These are phyloP conservation scores for Uropsilus gracilis DNA, from an alignment of 2,113 vertebrate genomes.

Conservation along the genomic window DNA sequence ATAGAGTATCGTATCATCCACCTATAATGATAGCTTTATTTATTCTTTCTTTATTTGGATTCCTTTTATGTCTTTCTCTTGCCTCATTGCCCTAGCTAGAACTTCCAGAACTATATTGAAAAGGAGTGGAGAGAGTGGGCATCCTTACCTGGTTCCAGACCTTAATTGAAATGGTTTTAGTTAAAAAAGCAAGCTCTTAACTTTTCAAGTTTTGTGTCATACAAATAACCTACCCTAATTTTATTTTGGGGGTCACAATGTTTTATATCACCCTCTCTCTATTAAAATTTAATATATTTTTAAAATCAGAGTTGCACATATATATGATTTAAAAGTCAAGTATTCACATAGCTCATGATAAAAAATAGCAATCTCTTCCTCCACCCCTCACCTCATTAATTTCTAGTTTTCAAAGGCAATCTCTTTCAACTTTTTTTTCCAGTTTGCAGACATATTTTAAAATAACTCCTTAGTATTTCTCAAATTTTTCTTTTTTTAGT, in stretches of 20 bases:
- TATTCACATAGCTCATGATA: neutral
- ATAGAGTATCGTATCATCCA: too few species aligned
- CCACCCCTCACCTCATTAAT: neutral
- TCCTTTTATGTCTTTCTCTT: too few species aligned
- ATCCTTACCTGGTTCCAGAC: too few species aligned
- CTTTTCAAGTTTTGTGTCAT: slow-evolving; percentile 33
- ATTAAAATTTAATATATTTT: slow-evolving; percentile 48
- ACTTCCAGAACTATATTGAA: too few species aligned
- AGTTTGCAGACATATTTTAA: neutral
- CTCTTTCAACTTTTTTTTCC: neutral
- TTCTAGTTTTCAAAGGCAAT: neutral
- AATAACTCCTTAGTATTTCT: neutral
- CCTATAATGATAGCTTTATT: too few species aligned
- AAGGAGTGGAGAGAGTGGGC: too few species aligned
- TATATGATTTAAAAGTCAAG: slow-evolving; percentile 19
- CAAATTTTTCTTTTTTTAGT: neutral
- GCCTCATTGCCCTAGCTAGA: too few species aligned
- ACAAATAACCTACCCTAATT: neutral
- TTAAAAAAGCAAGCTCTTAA: too few species aligned
- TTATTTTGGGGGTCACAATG: slow-evolving; percentile 2
- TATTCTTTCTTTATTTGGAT: too few species aligned
- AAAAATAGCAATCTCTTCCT: neutral
- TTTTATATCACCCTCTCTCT: neutral
- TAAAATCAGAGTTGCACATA: neutral
- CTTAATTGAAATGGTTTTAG: too few species aligned